A percentile compares a stretch with the other conserved stretches of the same genome.
phyloP scores from a whole-genome alignment of 2,888 invertebrate genomes.

The Chrysopilus asiliformis region DNA sequence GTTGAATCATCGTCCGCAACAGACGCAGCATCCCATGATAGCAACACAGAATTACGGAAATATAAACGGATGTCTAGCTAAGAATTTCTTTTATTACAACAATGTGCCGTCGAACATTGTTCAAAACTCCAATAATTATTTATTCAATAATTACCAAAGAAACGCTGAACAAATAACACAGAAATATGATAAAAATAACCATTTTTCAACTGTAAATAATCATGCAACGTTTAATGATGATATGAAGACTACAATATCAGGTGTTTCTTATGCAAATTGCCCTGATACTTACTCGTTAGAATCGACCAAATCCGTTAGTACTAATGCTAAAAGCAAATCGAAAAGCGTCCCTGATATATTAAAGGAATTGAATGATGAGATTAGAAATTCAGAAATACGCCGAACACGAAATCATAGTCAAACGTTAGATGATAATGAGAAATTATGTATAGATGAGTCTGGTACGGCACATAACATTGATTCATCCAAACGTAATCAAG shows the following conservation, averaged over 20 bases:
- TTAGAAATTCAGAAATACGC: constrained; percentile 39
- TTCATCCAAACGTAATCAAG: too few relatives aligned
- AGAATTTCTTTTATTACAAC: constrained; percentile 35
- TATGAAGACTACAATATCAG: too few relatives aligned
- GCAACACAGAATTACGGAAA: constrained; percentile 9
- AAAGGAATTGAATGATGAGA: constrained; percentile 57
- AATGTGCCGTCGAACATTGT: constrained; percentile 34
- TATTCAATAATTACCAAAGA: constrained; percentile 25
- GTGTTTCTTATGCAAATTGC: too few relatives aligned
- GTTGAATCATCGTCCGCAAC: too few relatives aligned
- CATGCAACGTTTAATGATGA: background rate
- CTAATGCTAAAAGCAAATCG: constrained; percentile 39
- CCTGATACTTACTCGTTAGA: too few relatives aligned
- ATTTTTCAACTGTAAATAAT: background rate
- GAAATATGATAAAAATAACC: background rate
- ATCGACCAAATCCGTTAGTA: background rate
- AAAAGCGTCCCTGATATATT: constrained; percentile 64
- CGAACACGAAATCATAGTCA: constrained; percentile 42
- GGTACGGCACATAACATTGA: too few relatives aligned
- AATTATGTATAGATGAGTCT: background rate
- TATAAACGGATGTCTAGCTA: constrained; percentile 26
- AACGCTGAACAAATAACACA: background rate
- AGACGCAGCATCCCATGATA: too few relatives aligned
- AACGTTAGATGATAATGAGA: constrained; percentile 25
- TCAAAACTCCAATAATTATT: constrained; percentile 28